Evolutionary conservation across 2,113 vertebrate genomes (phyloP).

Genomic region (Leptocoma aspasia): DNA sequence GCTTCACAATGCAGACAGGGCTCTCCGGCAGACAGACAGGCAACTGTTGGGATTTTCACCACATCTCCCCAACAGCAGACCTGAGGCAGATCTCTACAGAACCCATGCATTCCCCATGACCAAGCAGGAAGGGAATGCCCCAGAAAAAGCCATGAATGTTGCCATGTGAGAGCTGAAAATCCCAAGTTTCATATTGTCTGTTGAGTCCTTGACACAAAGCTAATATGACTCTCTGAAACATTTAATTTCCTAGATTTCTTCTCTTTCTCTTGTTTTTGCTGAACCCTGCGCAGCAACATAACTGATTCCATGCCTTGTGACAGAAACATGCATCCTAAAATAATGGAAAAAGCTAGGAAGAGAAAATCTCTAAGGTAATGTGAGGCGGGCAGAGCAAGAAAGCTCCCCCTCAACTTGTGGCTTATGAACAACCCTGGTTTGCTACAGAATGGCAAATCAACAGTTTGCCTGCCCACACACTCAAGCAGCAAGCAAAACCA

Average conservation of each 20-base stretch:
- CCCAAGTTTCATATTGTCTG: neutral
- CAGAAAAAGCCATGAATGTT: neutral
- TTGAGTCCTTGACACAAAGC: neutral
- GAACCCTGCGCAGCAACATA: neutral
- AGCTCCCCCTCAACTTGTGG: neutral
- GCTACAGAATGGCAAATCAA: neutral
- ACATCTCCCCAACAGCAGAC: neutral
- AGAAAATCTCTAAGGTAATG: neutral
- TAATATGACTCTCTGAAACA: neutral
- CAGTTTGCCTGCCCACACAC: neutral
- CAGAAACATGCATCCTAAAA: neutral
- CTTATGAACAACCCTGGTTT: neutral
- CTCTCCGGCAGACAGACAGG: neutral
- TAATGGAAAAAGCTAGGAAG: neutral
- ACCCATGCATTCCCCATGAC: neutral
- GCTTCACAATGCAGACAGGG: neutral
- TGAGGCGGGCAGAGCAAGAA: neutral
- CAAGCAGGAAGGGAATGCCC: neutral
- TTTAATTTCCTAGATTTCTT: neutral
- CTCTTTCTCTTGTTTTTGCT: neutral
- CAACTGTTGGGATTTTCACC: neutral
- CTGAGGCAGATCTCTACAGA: neutral
- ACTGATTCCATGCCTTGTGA: neutral
- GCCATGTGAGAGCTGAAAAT: neutral
- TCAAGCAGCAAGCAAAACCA: neutral